Base-by-base conservation (phyloP, 2,797 vertebrate species). In the Paguma larvata region DNA sequence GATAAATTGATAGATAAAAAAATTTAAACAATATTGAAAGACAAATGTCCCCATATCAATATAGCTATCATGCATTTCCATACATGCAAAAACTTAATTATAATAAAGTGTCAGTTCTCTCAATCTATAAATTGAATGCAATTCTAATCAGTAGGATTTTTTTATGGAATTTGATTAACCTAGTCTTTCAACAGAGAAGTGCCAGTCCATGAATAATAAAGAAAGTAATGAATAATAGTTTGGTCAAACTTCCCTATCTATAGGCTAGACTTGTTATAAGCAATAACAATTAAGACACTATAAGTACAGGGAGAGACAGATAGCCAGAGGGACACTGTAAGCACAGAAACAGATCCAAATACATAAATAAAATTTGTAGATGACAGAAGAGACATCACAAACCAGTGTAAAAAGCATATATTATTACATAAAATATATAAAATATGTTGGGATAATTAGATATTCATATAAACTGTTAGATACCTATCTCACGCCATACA, bases 1-100 rank as follows among this genome's bases (percentile, higher is more conserved):
- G n/a, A n/a, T n/a, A n/a, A n/a, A n/a, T n/a, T n/a, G n/a, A n/a
- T n/a, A n/a, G n/a, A n/a, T n/a, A n/a, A n/a, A n/a, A n/a, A n/a
- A n/a, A n/a, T 34, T 41, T 80, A 80, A 82, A 82, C 67, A 72
- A 73, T 65, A n/a, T 27, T 62, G 19, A 94, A 94, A 94, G 67
- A 63, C 27, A 88, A 94, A 94, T 88, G 30, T 62, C 38, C 38
- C 32, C 38, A 67, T 48, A 83, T 30, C 75, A 30, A 67, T 53
- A 32, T 84, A 84, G 56, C 12, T 89, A 83, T 44, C n/a, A 16
- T 13, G 21, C 5, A 83, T 46, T 77, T 84, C 79, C 86, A 67
- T 56, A 84, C 30, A 46, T 46, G 23, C 25, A 32, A 67, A 89
- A 89, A 56, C 6, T 3, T 1, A 44, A 21, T 34, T 27, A 78